Base-by-base conservation (phyloP, 2,888 invertebrate genomes). In the Crepidodera aurea region DNA sequence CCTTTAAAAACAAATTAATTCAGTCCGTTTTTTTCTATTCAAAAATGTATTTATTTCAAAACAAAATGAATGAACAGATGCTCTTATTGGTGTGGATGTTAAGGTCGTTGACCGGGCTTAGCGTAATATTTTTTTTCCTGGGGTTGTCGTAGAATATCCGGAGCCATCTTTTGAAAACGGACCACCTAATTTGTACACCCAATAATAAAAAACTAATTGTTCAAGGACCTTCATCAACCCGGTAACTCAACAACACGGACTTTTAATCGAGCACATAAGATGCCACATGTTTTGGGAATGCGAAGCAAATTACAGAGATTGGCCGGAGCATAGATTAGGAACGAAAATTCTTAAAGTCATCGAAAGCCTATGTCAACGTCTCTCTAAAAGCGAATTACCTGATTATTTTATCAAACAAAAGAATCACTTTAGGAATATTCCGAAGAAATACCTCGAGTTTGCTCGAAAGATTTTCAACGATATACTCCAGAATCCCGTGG, bases 231-330 rank as follows among this genome's bases (percentile, higher is more conserved):
- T 34, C 73, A 83, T 93, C 64, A 88, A 90, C 72, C 88, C 88
- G 15, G 81, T 86, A 13, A 85, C 87, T 13, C 82, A 85, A 1
- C 86, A 86, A 73, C 83, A 87, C 53, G 89, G 91, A 2, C 82
- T 93, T 19, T 86, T 89, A 15, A 83, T 87, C 0, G 87, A 88
- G 64, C 93, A 93, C 73, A 84, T 93, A 32, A 86, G 91, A 51
- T 88, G 88, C 65, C 87, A 90, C 73, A 80, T 93, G 46, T 93
- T 91, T 78, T 91, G 91, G 90, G 86, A 92, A 80, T 89, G 91
- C 71, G 92, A 93, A 79, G 84, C 87, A 3, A 87, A 89, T 71
- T 88, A 85, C 70, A 84, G 85, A 1, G 86, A 85, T 64, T 93
- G 92, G 92, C 87, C 89, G 0, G 91, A 92, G 74, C 88, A 90